Evolutionary conservation across 2,888 invertebrate genomes (phyloP).

Genomic region (Yponomeuta evonymella): DNA sequence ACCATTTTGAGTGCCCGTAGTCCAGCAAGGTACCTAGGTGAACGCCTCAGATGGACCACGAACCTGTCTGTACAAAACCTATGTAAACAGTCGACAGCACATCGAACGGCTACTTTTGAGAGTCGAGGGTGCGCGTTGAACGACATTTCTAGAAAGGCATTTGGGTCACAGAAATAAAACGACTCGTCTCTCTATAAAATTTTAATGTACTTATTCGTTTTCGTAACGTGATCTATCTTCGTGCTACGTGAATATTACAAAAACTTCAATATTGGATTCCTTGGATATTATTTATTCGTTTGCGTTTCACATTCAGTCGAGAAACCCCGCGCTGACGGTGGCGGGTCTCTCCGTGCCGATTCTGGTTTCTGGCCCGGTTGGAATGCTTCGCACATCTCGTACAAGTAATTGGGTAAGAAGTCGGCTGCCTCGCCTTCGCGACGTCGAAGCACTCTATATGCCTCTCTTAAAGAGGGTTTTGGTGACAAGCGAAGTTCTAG

Average conservation of each 20-base stretch:
- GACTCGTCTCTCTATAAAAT: not conserved
- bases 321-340: constrained; percentile 30
- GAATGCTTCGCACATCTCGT: constrained; percentile 70
- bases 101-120: not conserved
- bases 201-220: not conserved
- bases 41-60: too few species aligned
- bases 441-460: constrained; percentile 62
- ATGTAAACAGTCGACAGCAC: too few species aligned
- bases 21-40: too few species aligned
- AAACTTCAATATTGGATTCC: not conserved
- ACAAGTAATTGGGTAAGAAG: constrained; percentile 67
- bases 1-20: too few species aligned
- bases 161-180: not conserved
- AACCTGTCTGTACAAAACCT: too few species aligned
- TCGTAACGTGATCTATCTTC: not conserved
- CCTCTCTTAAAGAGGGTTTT: constrained; percentile 65
- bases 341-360: constrained; percentile 49
- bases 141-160: not conserved
- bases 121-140: not conserved
- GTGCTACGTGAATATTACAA: not conserved
- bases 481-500: constrained; percentile 64
- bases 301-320: not conserved
- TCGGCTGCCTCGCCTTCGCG: constrained; percentile 63
- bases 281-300: constrained; percentile 6
- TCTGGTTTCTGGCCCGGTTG: constrained; percentile 60